These are phyloP conservation scores for Meriones psammophilus DNA, from an alignment of 2,797 vertebrate genomes.

Conservation along the genomic window DNA sequence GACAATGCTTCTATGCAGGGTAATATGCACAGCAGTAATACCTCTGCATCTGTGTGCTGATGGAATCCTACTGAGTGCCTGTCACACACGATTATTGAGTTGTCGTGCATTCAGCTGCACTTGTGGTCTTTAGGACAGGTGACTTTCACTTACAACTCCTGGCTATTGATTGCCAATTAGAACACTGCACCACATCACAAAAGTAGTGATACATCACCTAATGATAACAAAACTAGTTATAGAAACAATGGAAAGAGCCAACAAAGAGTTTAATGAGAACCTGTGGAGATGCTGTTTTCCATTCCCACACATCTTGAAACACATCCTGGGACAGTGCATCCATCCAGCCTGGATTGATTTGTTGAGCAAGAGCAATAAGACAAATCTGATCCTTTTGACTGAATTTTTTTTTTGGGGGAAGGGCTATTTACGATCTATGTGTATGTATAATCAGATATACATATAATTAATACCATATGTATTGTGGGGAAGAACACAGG, in stretches of 20 bases:
- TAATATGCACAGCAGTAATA: neutral
- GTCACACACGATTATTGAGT: neutral
- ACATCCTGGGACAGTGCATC: neutral
- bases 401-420: neutral
- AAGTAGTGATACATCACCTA: neutral
- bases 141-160: slow-evolving; percentile 35
- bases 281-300: neutral
- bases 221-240: neutral
- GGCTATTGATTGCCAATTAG: neutral
- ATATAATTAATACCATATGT: neutral
- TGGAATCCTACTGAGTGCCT: neutral
- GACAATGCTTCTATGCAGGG: neutral
- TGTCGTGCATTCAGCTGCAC: neutral
- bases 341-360: neutral
- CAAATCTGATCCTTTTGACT: neutral
- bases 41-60: neutral
- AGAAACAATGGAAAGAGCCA: neutral
- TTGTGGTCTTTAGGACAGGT: neutral
- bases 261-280: too few species aligned
- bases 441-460: neutral
- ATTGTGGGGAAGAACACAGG: neutral
- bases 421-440: neutral
- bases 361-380: neutral
- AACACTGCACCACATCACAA: neutral
- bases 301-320: neutral